Percentiles rank a stretch among this genome's conserved stretches.
These are phyloP conservation scores for Condylura cristata DNA, from an alignment of 2,113 vertebrate species.

Conservation along the genomic window DNA sequence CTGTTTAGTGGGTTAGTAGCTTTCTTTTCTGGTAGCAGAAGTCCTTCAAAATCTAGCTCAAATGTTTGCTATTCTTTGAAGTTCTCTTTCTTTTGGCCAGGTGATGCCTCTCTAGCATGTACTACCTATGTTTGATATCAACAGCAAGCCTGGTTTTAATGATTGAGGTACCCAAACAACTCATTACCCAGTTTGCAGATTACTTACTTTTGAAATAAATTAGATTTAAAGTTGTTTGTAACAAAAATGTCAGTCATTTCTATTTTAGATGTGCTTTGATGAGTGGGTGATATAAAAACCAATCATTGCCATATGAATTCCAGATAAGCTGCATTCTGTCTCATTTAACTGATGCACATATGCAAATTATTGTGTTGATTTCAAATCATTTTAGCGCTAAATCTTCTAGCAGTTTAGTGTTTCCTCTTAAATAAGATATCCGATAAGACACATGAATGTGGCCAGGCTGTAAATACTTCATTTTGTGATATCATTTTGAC, in stretches of 20 bases:
- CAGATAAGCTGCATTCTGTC: neutral
- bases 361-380: slow-evolving; percentile 10
- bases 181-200: neutral
- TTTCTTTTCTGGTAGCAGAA: slow-evolving; percentile 23
- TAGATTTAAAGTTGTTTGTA: slow-evolving; percentile 11
- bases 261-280: slow-evolving; percentile 2
- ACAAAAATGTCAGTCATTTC: slow-evolving; percentile 13
- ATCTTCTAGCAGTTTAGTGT: neutral
- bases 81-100: neutral
- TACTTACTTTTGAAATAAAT: neutral
- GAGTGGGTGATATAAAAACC: neutral
- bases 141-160: neutral
- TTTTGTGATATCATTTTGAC: neutral
- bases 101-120: neutral
- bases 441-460: neutral
- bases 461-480: neutral
- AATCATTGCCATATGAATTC: slow-evolving; percentile 9
- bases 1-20: neutral
- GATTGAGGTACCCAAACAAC: neutral
- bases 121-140: neutral
- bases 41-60: neutral
- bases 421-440: neutral
- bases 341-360: neutral
- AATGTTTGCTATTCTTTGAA: slow-evolving; percentile 53
- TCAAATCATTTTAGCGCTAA: neutral